phyloP scores from a whole-genome alignment of 2,797 vertebrate genomes.

The Carcharodon carcharias region DNA sequence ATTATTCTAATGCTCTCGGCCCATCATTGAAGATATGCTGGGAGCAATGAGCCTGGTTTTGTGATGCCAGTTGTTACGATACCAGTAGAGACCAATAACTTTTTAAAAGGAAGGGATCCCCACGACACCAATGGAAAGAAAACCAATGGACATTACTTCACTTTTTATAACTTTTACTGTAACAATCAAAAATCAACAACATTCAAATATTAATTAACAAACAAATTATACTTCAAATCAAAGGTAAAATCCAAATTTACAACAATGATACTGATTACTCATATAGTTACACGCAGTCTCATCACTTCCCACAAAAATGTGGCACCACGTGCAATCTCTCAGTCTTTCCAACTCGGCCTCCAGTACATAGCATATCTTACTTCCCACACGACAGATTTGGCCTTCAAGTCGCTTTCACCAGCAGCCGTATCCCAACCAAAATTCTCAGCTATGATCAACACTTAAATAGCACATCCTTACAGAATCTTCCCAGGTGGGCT shows the following conservation, averaged over 20 bases:
- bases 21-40: neutral
- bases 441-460: neutral
- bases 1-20: neutral
- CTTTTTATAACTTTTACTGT: neutral
- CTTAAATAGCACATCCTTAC: no score
- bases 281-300: neutral
- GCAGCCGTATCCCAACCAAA: neutral
- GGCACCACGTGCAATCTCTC: neutral
- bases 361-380: neutral
- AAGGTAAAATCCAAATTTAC: neutral
- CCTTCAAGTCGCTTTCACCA: neutral
- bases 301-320: neutral
- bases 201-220: neutral
- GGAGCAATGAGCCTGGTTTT: neutral
- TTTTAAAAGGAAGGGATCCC: neutral
- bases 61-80: neutral
- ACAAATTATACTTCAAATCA: neutral
- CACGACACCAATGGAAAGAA: neutral
- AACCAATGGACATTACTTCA: neutral
- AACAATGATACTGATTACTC: neutral
- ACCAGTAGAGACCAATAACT: neutral
- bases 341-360: neutral
- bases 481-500: neutral
- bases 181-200: neutral
- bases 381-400: neutral